Evolutionary conservation across 2,797 vertebrate species (phyloP).

Genomic region (Aulostomus chinensis): DNA sequence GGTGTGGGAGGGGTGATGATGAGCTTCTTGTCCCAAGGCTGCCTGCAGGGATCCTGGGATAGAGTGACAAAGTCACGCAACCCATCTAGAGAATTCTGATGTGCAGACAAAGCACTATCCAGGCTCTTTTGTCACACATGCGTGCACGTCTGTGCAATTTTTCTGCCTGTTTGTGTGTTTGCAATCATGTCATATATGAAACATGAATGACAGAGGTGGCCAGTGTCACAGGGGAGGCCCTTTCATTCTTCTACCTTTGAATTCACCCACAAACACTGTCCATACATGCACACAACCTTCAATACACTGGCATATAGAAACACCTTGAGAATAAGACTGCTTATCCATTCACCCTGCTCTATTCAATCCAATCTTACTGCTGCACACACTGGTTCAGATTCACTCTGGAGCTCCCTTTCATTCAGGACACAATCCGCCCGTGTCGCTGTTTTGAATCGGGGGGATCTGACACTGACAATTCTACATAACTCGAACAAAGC

Average conservation of each 20-base stretch:
- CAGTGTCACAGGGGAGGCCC: slow-evolving; percentile 53
- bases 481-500: slow-evolving; percentile 12
- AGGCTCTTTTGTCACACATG: slow-evolving; percentile 41
- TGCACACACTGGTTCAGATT: slow-evolving; percentile 48
- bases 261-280: slow-evolving; percentile 28
- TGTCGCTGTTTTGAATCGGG: slow-evolving; percentile 49
- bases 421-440: slow-evolving; percentile 42
- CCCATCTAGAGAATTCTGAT: slow-evolving; percentile 52
- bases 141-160: slow-evolving; percentile 24
- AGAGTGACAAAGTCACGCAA: slow-evolving; percentile 63
- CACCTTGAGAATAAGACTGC: slow-evolving; percentile 42
- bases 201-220: slow-evolving; percentile 60
- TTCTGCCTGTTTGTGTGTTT: slow-evolving; percentile 30
- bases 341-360: slow-evolving; percentile 44
- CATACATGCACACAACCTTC: slow-evolving; percentile 19
- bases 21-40: slow-evolving; percentile 62
- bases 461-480: slow-evolving; percentile 20
- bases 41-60: slow-evolving; percentile 54
- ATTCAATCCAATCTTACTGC: slow-evolving; percentile 44
- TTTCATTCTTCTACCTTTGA: slow-evolving; percentile 55
- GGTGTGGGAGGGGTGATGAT: slow-evolving; percentile 54
- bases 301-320: slow-evolving; percentile 37
- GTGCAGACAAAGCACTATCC: slow-evolving; percentile 52
- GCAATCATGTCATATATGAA: slow-evolving; percentile 63
- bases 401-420: slow-evolving; percentile 37